Base-by-base conservation (phyloP, 1,140 invertebrate genomes). In the Euglossa dilemma region DNA sequence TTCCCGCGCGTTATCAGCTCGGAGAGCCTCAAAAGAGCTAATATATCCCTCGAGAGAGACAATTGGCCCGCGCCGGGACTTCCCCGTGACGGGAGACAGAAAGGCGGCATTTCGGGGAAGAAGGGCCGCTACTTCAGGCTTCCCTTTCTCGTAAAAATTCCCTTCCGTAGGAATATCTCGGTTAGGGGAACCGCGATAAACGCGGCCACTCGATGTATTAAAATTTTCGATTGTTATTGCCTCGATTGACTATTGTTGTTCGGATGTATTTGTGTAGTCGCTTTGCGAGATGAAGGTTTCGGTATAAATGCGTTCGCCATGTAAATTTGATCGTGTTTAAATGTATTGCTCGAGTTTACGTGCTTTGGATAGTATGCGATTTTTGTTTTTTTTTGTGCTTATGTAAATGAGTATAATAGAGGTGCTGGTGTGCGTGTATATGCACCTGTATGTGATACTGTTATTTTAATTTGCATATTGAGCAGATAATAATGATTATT, bases 31-130 rank as follows among this genome's bases (percentile, higher is more conserved):
- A 80, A 89, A 91, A 89, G 90, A 87, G 89, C 86, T 91, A 90
- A 91, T 91, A 91, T 91, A 90, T 91, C 89, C 85, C 85, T 66
- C 52, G 8, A 16, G 84, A 84, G 83, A 89, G 85, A 89, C 85
- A 87, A 90, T 90, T 85, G 86, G 77, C 80, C 72, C 69, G 28
- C 63, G 73, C 66, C 82, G 59, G 52, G 61, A 72, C 59, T 50
- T 64, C 43, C 78, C 71, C 56, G 56, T 23, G 52, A 47, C 50
- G 43, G 57, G 74, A 59, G 25, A 52, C n/a, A n/a, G 28, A n/a
- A 43, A n/a, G 54, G 20, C 36, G 25, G 50, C 7, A n/a, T 54
- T 50, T 36, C 18, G n/a, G 5, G 5, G 36, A 73, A 50, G 25
- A 16, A 56, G 47, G 5, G 45, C 28, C 25, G 36, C 52, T 25